Evolutionary conservation across 2,797 vertebrate genomes (phyloP).

Genomic region (Pipistrellus pipistrellus): DNA sequence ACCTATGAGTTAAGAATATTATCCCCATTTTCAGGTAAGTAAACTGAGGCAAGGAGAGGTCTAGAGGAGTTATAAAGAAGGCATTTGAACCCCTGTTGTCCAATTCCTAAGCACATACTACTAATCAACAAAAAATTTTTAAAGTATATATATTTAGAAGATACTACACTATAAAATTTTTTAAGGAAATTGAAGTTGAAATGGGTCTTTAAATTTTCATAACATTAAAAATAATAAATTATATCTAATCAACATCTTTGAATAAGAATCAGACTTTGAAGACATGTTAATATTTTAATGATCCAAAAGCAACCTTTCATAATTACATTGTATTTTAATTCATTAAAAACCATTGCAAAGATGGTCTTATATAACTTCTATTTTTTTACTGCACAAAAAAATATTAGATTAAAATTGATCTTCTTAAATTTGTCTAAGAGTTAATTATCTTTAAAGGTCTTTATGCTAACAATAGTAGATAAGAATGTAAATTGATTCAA

Average conservation of each 20-base stretch:
- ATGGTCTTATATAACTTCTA: neutral
- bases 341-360: constrained; percentile 4
- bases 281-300: constrained; percentile 31
- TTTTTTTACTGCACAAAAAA: constrained; percentile 33
- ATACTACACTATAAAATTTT: neutral
- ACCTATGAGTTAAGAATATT: neutral
- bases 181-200: constrained; percentile 14
- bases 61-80: neutral
- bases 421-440: constrained; percentile 39
- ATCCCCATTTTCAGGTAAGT: neutral
- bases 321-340: constrained; percentile 43
- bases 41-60: neutral
- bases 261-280: neutral
- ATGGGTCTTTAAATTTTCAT: constrained; percentile 19
- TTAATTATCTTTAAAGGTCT: neutral
- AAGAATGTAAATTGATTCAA: constrained; percentile 27
- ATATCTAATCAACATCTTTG: neutral
- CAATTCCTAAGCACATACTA: neutral
- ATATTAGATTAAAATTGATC: neutral
- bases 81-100: neutral
- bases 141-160: neutral
- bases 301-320: constrained; percentile 33
- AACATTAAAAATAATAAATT: neutral
- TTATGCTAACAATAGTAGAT: neutral
- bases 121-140: neutral